A percentile compares a stretch with the other conserved stretches of the same genome.
phyloP scores from a whole-genome alignment of 2,888 invertebrate genomes.

The Drosophila stalkeri region DNA sequence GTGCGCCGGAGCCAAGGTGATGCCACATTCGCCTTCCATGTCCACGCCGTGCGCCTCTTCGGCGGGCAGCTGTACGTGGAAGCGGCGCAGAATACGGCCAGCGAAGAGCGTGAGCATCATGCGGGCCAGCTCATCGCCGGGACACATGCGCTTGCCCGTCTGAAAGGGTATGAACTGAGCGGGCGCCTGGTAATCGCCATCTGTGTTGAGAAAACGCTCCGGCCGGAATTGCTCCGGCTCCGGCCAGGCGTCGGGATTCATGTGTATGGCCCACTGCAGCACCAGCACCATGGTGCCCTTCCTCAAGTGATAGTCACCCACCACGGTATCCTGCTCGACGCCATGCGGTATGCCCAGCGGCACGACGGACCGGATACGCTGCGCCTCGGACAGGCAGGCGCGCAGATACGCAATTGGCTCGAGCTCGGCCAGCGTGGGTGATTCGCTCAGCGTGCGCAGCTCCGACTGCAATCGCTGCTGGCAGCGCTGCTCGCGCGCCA shows the following conservation, averaged over 20 bases:
- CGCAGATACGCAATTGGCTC: slow-evolving; percentile 79
- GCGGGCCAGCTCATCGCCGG: slow-evolving; percentile 93
- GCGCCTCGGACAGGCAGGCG: slow-evolving; percentile 92
- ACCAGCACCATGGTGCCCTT: slow-evolving; percentile 91
- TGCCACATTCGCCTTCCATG: slow-evolving; percentile 90
- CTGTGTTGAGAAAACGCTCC: slow-evolving; percentile 88
- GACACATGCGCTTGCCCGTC: slow-evolving; percentile 94
- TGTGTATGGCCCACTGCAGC: slow-evolving; percentile 92
- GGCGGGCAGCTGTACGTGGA: slow-evolving; percentile 77
- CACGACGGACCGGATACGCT: slow-evolving; percentile 91
- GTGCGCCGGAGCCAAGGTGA: slow-evolving; percentile 89
- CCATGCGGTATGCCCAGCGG: slow-evolving; percentile 95
- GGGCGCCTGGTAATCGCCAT: slow-evolving; percentile 88
- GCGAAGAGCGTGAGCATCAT: slow-evolving; percentile 89
- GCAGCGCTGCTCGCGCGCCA: slow-evolving; percentile 89
- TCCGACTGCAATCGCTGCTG: slow-evolving; percentile 86
- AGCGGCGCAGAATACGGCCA: slow-evolving; percentile 88
- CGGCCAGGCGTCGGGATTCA: slow-evolving; percentile 89
- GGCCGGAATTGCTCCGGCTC: slow-evolving; percentile 90
- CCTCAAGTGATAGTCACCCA: slow-evolving; percentile 89
- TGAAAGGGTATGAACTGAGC: slow-evolving; percentile 93
- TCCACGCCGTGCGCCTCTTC: slow-evolving; percentile 84
- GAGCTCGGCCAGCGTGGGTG: slow-evolving; percentile 72
- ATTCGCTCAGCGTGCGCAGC: slow-evolving; percentile 48
- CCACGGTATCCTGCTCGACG: slow-evolving; percentile 85